Evolutionary conservation across 2,113 vertebrate species (phyloP), one percentile per base, ranked within the genome.

Genomic region (Boleophthalmus pectinirostris): DNA sequence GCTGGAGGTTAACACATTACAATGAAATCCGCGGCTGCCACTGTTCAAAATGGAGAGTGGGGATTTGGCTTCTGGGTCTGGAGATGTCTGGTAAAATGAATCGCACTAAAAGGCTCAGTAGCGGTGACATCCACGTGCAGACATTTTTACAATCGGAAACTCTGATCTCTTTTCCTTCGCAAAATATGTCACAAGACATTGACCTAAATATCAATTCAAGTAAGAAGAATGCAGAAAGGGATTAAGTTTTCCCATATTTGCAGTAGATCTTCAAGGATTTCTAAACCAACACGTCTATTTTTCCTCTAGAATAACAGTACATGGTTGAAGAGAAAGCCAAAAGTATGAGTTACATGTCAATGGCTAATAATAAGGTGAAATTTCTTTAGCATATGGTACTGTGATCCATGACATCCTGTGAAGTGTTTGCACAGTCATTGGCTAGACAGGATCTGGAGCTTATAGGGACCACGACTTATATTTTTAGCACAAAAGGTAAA

Each of bases 91-190:
- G 43, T 43, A 47, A 66, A 66, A 66, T 66, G n/a, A 45, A 66
- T 14, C 43, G 11, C 65, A 47, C 24, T 10, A 24, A 66, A 47
- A 47, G 5, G 65, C 18, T 24, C 21, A 47, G 20, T 66, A n/a
- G n/a, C 45, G n/a, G 23, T 66, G 65, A 66, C 65, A 46, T 66
- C 43, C n/a, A 43, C 29, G 38, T 66, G 65, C 38, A 66, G 38
- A 66, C 65, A 24, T 66, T 66, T 66, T 66, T 66, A 46, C n/a
- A 15, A 47, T 66, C n/a, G 65, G 65, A 47, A 66, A 66, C n/a
- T 66, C 7, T 43, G 38, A 66, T 43, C 33, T n/a, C 63, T 66
- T 61, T 61, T 18, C 29, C 33, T 64, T 64, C 38, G 33, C 29
- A 64, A 64, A 58, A 43, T 16, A 64, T 43, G 61, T 64, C 33